Conservation (phyloP, 2,888 invertebrate genomes). For the Agapostemon virescens region DNA sequence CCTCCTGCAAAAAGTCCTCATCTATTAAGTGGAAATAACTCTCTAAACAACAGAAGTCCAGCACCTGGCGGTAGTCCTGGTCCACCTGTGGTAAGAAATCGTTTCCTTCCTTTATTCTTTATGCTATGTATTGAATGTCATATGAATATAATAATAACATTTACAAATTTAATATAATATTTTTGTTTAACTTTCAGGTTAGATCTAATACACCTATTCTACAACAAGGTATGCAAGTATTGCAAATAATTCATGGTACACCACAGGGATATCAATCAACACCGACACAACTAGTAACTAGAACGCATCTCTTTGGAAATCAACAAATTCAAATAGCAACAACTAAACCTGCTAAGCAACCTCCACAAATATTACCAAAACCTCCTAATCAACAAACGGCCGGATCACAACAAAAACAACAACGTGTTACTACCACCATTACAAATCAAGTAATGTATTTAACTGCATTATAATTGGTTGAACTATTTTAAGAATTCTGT, state of each 20-base stretch:
- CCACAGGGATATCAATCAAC: slow-evolving; percentile 78
- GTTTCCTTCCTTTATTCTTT: background rate
- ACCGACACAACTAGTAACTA: slow-evolving; percentile 77
- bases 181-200: slow-evolving; percentile 67
- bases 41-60: slow-evolving; percentile 78
- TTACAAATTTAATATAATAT: slow-evolving; percentile 14
- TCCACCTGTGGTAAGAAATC: slow-evolving; percentile 76
- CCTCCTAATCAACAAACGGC: slow-evolving; percentile 80
- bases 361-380: slow-evolving; percentile 85
- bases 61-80: slow-evolving; percentile 79
- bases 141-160: background rate
- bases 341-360: slow-evolving; percentile 81
- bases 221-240: slow-evolving; percentile 79
- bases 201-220: slow-evolving; percentile 78
- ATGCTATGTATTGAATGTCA: background rate
- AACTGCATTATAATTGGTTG: background rate
- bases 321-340: slow-evolving; percentile 79
- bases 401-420: slow-evolving; percentile 75
- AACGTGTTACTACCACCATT: slow-evolving; percentile 78
- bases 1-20: slow-evolving; percentile 79
- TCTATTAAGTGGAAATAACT: slow-evolving; percentile 72
- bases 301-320: slow-evolving; percentile 78
- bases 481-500: background rate
- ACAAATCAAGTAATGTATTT: slow-evolving; percentile 75
- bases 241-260: slow-evolving; percentile 78